Evolutionary conservation across 2,113 vertebrate species (phyloP), one percentile per base, ranked within the genome.

Genomic region (Empidonax traillii): DNA sequence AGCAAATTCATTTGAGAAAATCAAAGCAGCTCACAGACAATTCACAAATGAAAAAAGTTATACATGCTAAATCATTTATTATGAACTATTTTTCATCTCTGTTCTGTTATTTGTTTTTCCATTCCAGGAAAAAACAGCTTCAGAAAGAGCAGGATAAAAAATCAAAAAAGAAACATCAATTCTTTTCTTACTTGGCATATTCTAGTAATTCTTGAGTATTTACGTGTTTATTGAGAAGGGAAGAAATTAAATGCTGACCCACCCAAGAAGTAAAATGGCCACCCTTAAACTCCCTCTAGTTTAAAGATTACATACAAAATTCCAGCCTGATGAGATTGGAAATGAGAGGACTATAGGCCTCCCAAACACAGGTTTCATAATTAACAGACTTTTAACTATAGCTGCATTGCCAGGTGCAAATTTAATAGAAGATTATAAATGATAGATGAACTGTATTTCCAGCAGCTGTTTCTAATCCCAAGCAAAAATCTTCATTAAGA

Each of bases 401-500:
- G 59, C 96, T 96, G 88, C 93, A 91, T 74, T 95, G 94, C 97
- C 97, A 98, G 98, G 97, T 98, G 97, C 95, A 97, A 98, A 97
- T 97, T 98, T 97, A 98, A 98, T 98, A 98, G 97, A 97, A 97
- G 91, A 96, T 96, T 97, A 97, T 96, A 98, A 98, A 97, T 97
- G 96, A 98, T 98, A 97, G 91, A 97, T 97, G 96, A 94, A 95
- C 94, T 94, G 89, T 91, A 94, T 93, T 98, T 97, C 93, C 96
- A 98, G 95, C 97, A 98, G 96, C 97, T 98, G 97, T 97, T 97
- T 97, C 90, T 96, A 97, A 95, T 97, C 73, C 76, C 84, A 87
- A 89, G 91, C 81, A 97, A 97, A 97, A 97, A 96, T 93, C 94
- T 96, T 97, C 97, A 97, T 97, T 97, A 97, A 94, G 94, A 86